Evolutionary conservation across 2,113 vertebrate species (phyloP).

Genomic region (Alces alces): DNA sequence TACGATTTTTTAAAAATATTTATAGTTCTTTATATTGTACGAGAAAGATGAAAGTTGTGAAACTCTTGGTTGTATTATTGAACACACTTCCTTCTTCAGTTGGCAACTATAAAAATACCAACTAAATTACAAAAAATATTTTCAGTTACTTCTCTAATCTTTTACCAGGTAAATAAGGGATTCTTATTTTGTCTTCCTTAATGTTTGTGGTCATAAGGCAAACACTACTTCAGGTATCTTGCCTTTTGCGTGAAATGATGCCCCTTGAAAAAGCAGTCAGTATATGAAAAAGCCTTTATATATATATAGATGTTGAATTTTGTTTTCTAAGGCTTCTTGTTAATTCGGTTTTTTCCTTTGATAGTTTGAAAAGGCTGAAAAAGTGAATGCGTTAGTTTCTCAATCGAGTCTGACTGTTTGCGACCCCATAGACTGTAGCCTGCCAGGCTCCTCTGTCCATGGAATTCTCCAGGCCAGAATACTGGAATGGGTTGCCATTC

Average conservation of each 20-base stretch:
- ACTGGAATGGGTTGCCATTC: background rate
- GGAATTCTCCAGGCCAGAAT: background rate
- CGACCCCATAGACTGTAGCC: background rate
- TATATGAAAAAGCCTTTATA: background rate
- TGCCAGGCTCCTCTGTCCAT: background rate
- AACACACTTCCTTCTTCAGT: background rate
- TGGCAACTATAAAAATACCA: background rate
- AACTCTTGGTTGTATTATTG: background rate
- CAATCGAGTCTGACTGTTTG: background rate
- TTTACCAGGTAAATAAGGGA: background rate
- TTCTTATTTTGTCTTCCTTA: background rate
- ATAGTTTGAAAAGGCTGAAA: background rate
- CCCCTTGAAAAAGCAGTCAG: background rate
- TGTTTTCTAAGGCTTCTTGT: background rate
- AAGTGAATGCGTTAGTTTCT: background rate
- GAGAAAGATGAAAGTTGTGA: background rate
- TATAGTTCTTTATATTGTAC: background rate
- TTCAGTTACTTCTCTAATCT: background rate
- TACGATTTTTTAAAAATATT: background rate
- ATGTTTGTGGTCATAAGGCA: background rate
- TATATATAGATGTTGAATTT: background rate
- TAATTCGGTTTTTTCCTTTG: background rate
- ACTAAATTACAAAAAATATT: constrained; percentile 1
- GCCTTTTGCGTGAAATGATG: background rate
- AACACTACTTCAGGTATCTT: background rate